These are phyloP conservation scores for Lucilia cuprina DNA, from an alignment of 1,140 invertebrate genomes.

Conservation along the genomic window DNA sequence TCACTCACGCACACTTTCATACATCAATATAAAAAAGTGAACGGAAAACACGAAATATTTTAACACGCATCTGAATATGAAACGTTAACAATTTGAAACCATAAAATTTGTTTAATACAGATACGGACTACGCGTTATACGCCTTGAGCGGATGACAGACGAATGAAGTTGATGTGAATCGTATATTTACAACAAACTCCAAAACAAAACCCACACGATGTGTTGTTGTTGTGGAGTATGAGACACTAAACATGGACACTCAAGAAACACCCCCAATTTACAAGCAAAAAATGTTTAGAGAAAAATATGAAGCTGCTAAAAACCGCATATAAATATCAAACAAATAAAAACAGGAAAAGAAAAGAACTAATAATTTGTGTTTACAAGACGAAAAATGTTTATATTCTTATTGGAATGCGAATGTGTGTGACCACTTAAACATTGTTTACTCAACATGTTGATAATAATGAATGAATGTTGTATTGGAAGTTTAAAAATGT, in stretches of 20 bases:
- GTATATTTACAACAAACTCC: slow-evolving; percentile 12
- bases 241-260: not conserved
- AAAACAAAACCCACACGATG: not conserved
- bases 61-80: not conserved
- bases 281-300: not conserved
- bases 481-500: not conserved
- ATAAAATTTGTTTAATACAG: not conserved
- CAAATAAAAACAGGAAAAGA: not conserved
- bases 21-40: not conserved
- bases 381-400: not conserved
- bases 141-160: slow-evolving; percentile 24
- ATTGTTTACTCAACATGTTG: not conserved
- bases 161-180: slow-evolving; percentile 21
- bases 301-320: not conserved
- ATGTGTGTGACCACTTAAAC: not conserved
- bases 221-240: not conserved
- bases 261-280: slow-evolving; percentile 18
- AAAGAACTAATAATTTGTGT: not conserved
- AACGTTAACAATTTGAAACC: not conserved
- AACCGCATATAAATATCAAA: not conserved
- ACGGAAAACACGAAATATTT: not conserved
- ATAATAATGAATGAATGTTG: not conserved
- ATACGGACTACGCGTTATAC: slow-evolving; percentile 14
- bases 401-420: slow-evolving; percentile 21
- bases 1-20: not conserved